Conservation (phyloP, 1,140 invertebrate species). For the Brachionus plicatilis region DNA sequence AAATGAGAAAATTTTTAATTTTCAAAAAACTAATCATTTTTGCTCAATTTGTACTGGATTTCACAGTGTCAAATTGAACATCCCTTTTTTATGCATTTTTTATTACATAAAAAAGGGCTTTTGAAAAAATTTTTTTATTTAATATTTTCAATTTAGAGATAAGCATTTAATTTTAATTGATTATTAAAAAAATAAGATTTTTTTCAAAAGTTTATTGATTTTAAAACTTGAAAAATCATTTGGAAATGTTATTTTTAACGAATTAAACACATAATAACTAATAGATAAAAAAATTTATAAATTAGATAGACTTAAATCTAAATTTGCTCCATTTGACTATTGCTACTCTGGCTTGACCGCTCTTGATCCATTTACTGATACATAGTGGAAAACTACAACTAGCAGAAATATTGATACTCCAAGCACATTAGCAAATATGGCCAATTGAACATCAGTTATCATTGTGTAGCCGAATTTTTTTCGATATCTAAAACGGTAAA, state of each 20-base stretch:
- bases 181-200: too few relatives aligned
- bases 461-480: constrained; percentile 60
- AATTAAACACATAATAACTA: neutral
- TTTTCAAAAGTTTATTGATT: neutral
- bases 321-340: neutral
- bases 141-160: too few relatives aligned
- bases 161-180: too few relatives aligned
- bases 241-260: neutral
- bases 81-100: too few relatives aligned
- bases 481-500: neutral
- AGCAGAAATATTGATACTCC: constrained; percentile 86
- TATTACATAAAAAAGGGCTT: too few relatives aligned
- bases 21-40: too few relatives aligned
- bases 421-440: constrained; percentile 88
- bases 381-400: constrained; percentile 92
- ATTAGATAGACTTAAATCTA: neutral
- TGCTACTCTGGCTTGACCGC: neutral
- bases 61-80: too few relatives aligned
- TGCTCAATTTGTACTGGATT: too few relatives aligned
- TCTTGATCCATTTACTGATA: constrained; percentile 68
- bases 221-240: neutral
- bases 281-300: neutral
- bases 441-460: constrained; percentile 92
- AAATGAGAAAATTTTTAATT: too few relatives aligned
- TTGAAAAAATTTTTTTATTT: too few relatives aligned